Percentiles rank a stretch among this genome's conserved stretches.
Evolutionary conservation across 37 sponge, comb jelly and placozoan species (phyloP).

Genomic region (Spongia lamella): DNA sequence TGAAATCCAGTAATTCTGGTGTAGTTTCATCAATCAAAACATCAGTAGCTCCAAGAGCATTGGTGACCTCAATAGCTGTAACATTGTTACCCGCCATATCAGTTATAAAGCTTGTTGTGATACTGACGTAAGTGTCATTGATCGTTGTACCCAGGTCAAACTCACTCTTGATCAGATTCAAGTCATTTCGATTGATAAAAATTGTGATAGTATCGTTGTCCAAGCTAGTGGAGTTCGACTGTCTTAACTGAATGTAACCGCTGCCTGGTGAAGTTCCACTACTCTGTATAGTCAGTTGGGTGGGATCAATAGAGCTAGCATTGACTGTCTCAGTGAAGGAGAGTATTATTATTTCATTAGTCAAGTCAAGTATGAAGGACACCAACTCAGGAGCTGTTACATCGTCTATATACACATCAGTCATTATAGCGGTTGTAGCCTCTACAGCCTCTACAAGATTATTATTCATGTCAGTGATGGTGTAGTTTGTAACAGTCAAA

Average conservation of each 20-base stretch:
- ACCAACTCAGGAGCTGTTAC: constrained; percentile 53
- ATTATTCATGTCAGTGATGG: constrained; percentile 73
- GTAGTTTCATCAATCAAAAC: constrained; percentile 45
- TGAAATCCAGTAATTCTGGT: constrained; percentile 55
- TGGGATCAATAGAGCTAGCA: constrained; percentile 32
- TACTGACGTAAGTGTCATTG: constrained; percentile 68
- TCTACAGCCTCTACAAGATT: constrained; percentile 34
- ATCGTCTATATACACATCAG: constrained; percentile 50
- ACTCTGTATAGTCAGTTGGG: constrained; percentile 45
- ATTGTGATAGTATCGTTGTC: constrained; percentile 43
- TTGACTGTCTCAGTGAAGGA: constrained; percentile 90
- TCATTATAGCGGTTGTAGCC: constrained; percentile 14
- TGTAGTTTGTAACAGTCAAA: constrained; percentile 39
- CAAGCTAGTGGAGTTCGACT: constrained; percentile 6
- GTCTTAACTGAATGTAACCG: constrained; percentile 18
- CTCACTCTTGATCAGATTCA: constrained; percentile 68
- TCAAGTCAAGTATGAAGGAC: constrained; percentile 63
- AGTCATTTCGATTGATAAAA: constrained; percentile 44
- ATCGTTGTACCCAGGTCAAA: constrained; percentile 55
- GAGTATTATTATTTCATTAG: constrained; percentile 44
- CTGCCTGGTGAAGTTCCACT: background rate
- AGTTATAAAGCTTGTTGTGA: constrained; percentile 16
- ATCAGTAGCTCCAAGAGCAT: constrained; percentile 37
- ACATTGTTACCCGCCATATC: constrained; percentile 79
- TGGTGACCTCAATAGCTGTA: background rate